Base-by-base conservation (phyloP, 1,140 invertebrate species). In the Helicoverpa armigera region DNA sequence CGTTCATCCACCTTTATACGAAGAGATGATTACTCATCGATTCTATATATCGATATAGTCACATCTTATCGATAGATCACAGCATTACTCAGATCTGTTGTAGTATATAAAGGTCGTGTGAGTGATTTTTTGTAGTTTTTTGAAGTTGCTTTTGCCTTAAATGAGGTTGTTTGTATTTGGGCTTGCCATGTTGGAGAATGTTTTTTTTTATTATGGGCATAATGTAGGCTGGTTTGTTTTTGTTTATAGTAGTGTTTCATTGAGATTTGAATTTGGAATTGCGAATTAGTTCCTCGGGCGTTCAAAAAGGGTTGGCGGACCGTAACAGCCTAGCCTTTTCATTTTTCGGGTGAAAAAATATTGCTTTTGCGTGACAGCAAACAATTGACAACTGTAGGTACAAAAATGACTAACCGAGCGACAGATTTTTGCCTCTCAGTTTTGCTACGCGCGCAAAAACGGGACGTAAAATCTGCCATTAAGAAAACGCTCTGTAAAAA, bases 11-110 rank as follows among this genome's bases (percentile, higher is more conserved):
- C 74, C 80, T 82, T 78, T 74, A 50, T 56, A 16, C 12, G 60
- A 16, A 80, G 58, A 53, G 58, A 48, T 18, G 65, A 81, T 81
- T 78, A 77, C 56, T 82, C 80, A 82, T 82, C 51, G 73, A 81
- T 60, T 58, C 72, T 51, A 76, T 70, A 77, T 76, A 73, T 18
- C 56, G 69, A 35, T 7, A 35, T 35, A 35, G 35, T 35, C 35
- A 35, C 35, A 35, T 35, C 35, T 35, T 35, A 35, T 65, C 13
- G 61, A 31, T 29, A 29, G 5, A 63, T 43, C 61, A 16, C 16
- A 9, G 13, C 3, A 16, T 12, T 3, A 14, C 29, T 29, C 13
- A 35, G 13, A 43, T 13, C 29, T 65, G 31, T 65, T 65, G 14
- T 67, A 67, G 63, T 67, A 67, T 18, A 31, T 67, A 67, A 50